phyloP scores from a whole-genome alignment of 2,888 invertebrate species.

The Eristalinus aeneus region DNA sequence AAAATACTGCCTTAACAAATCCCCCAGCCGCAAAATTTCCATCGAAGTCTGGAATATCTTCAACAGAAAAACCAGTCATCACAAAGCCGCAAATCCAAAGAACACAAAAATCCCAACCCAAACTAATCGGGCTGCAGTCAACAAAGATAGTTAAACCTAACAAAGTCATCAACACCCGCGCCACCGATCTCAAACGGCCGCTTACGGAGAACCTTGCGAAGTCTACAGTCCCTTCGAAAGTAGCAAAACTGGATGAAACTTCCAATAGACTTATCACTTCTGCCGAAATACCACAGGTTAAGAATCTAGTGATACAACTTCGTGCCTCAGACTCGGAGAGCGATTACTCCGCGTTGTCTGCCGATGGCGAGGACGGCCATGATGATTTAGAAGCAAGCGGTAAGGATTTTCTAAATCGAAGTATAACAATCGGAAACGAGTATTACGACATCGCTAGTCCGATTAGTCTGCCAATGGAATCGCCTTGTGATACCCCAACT shows the following conservation, averaged over 20 bases:
- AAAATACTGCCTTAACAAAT: background rate
- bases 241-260: conserved; percentile 29
- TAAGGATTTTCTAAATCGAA: conserved; percentile 27
- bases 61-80: background rate
- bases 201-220: background rate
- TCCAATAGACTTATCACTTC: conserved; percentile 75
- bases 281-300: conserved; percentile 75
- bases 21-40: background rate
- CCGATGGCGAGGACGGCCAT: conserved; percentile 74
- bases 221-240: conserved; percentile 2
- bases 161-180: conserved; percentile 77
- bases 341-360: conserved; percentile 61
- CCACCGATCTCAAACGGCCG: conserved; percentile 73
- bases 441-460: conserved; percentile 77
- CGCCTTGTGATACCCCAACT: conserved; percentile 74
- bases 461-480: conserved; percentile 76
- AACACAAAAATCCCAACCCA: background rate
- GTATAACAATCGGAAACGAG: conserved; percentile 33
- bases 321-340: conserved; percentile 74
- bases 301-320: conserved; percentile 76
- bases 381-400: conserved; percentile 1
- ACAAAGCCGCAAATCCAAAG: background rate
- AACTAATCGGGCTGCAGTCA: background rate
- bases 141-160: conserved; percentile 78
- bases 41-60: background rate